phyloP scores from a whole-genome alignment of 2,888 invertebrate genomes.

The Dione vanillae region DNA sequence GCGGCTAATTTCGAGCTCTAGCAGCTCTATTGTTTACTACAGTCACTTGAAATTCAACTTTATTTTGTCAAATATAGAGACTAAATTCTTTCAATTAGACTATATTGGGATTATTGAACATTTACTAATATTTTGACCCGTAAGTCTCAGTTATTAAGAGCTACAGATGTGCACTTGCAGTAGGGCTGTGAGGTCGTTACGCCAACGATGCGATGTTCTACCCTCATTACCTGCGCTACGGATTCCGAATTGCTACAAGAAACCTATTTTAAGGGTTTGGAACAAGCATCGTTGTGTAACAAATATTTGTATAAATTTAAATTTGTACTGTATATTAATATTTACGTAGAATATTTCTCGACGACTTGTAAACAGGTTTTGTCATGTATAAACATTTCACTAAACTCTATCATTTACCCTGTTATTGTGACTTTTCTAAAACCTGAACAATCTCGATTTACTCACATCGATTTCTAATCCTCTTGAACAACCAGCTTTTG shows the following conservation, averaged over 20 bases:
- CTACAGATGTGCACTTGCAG: slow-evolving; percentile 9
- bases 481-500: too few relatives aligned
- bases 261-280: slow-evolving; percentile 20
- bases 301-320: too few relatives aligned
- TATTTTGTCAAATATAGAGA: neutral
- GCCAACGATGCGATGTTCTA: slow-evolving; percentile 28
- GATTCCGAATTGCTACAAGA: slow-evolving; percentile 30
- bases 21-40: slow-evolving; percentile 6
- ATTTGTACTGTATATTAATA: slow-evolving; percentile 12
- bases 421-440: too few relatives aligned
- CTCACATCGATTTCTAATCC: too few relatives aligned
- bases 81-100: neutral
- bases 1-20: slow-evolving; percentile 33
- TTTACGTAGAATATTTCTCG: neutral
- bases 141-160: slow-evolving; percentile 14
- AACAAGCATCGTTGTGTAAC: slow-evolving; percentile 1
- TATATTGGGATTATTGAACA: slow-evolving; percentile 21
- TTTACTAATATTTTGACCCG: slow-evolving; percentile 21
- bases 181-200: slow-evolving; percentile 29
- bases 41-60: neutral
- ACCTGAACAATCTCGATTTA: too few relatives aligned
- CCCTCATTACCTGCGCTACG: slow-evolving; percentile 35
- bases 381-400: too few relatives aligned
- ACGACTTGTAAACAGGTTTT: neutral
- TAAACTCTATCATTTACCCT: too few relatives aligned